phyloP scores from a whole-genome alignment of 2,113 vertebrate species.

The Chloebia gouldiae region DNA sequence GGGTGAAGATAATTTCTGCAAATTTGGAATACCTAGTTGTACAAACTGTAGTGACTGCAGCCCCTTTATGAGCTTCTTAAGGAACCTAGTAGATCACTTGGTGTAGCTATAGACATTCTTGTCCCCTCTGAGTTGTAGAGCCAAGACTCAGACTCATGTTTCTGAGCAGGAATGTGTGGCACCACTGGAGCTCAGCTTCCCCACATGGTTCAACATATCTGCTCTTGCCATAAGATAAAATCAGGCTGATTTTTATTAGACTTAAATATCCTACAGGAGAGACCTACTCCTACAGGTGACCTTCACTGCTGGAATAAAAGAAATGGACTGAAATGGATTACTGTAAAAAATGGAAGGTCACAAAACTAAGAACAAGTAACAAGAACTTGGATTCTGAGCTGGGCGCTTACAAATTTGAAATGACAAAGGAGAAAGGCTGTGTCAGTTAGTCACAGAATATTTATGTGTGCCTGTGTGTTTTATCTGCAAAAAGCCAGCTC shows the following conservation, averaged over 20 bases:
- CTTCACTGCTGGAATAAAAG: not conserved
- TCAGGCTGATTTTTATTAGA: not conserved
- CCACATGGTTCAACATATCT: not conserved
- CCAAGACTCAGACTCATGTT: not conserved
- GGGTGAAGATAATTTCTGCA: not conserved
- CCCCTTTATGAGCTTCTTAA: not conserved
- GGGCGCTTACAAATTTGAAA: conserved; percentile 11
- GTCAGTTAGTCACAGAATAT: conserved; percentile 3
- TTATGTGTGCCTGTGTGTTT: not conserved
- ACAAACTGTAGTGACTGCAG: not conserved
- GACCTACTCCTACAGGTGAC: not conserved
- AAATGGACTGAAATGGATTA: conserved; percentile 2
- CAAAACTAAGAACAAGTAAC: not conserved
- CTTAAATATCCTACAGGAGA: not conserved
- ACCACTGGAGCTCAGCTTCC: not conserved
- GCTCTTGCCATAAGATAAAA: not conserved
- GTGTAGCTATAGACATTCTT: not conserved
- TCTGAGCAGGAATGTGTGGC: not conserved
- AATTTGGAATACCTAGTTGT: not conserved
- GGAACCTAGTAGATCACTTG: not conserved
- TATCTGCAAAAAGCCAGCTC: not conserved
- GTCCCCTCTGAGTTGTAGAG: not conserved
- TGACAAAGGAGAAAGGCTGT: not conserved
- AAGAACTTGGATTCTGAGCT: conserved; percentile 5
- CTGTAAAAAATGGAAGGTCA: not conserved